A percentile compares a stretch with the other conserved stretches of the same genome.
Evolutionary conservation across 2,888 invertebrate species (phyloP).

Genomic region (Lutraria lutraria): DNA sequence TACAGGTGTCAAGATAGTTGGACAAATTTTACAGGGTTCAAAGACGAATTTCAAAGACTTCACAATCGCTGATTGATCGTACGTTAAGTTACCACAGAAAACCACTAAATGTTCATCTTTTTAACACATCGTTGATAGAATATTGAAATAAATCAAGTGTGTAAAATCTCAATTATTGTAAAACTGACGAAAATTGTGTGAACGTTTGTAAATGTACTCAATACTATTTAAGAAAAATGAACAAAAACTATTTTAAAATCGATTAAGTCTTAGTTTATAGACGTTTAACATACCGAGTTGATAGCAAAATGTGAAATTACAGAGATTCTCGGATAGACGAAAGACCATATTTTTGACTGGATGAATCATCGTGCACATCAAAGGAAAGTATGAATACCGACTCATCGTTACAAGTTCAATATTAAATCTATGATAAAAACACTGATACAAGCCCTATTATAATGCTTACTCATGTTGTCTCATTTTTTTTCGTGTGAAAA

Average conservation of each 20-base stretch:
- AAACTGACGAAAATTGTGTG: slow-evolving; percentile 12
- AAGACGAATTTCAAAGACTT: background rate
- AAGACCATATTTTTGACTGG: slow-evolving; percentile 2
- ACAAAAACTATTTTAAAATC: slow-evolving; percentile 28
- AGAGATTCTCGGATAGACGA: slow-evolving; percentile 27
- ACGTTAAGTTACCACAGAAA: slow-evolving; percentile 9
- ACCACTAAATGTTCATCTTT: background rate
- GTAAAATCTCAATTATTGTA: slow-evolving; percentile 10
- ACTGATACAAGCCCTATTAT: background rate
- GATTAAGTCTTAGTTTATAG: slow-evolving; percentile 31
- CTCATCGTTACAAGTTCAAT: slow-evolving; percentile 25
- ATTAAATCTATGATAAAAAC: slow-evolving; percentile 19
- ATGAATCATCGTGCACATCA: slow-evolving; percentile 27
- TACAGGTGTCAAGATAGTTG: background rate
- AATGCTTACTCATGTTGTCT: slow-evolving; percentile 1
- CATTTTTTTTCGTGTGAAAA: background rate
- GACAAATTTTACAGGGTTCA: background rate
- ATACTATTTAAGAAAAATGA: background rate
- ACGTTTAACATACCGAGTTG: slow-evolving; percentile 36
- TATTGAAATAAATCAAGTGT: slow-evolving; percentile 25
- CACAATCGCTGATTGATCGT: background rate
- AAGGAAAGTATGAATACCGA: slow-evolving; percentile 31
- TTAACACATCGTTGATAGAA: background rate
- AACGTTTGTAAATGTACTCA: slow-evolving; percentile 26
- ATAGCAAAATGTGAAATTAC: slow-evolving; percentile 35